Conservation (phyloP, 2,113 vertebrate genomes). For the Sturnus vulgaris region DNA sequence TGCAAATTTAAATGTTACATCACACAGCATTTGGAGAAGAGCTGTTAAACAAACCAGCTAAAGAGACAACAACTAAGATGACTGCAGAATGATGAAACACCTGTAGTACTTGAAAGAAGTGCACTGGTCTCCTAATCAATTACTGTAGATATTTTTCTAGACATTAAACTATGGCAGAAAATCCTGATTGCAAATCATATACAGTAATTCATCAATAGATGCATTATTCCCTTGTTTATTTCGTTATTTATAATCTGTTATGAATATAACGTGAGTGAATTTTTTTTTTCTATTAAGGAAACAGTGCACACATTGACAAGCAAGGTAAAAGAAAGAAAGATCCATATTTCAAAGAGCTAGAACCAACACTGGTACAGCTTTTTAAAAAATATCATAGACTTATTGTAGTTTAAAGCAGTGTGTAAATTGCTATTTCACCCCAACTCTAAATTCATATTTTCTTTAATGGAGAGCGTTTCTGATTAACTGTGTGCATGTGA, state of each 20-base stretch:
- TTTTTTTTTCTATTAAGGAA: slow-evolving; percentile 26
- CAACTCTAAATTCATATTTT: background rate
- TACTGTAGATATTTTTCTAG: background rate
- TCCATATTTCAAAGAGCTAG: slow-evolving; percentile 70
- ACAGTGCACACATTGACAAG: slow-evolving; percentile 59
- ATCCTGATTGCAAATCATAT: background rate
- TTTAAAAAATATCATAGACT: background rate
- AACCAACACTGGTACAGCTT: slow-evolving; percentile 26
- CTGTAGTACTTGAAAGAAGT: slow-evolving; percentile 16
- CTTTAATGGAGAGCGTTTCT: slow-evolving; percentile 16
- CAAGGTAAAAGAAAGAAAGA: slow-evolving; percentile 48
- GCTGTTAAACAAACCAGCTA: slow-evolving; percentile 3
- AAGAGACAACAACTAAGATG: background rate
- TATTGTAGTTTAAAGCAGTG: background rate
- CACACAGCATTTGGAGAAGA: slow-evolving; percentile 1
- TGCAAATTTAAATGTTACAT: slow-evolving; percentile 17
- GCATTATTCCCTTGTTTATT: background rate
- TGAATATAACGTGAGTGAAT: background rate
- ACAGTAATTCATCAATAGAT: background rate
- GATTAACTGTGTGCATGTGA: background rate
- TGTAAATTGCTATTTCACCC: background rate
- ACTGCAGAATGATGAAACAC: background rate
- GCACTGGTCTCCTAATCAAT: background rate
- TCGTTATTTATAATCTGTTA: background rate
- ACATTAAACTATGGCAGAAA: slow-evolving; percentile 9